These are phyloP conservation scores for Phymatocera aterrima DNA, from an alignment of 2,888 invertebrate genomes.

Conservation along the genomic window DNA sequence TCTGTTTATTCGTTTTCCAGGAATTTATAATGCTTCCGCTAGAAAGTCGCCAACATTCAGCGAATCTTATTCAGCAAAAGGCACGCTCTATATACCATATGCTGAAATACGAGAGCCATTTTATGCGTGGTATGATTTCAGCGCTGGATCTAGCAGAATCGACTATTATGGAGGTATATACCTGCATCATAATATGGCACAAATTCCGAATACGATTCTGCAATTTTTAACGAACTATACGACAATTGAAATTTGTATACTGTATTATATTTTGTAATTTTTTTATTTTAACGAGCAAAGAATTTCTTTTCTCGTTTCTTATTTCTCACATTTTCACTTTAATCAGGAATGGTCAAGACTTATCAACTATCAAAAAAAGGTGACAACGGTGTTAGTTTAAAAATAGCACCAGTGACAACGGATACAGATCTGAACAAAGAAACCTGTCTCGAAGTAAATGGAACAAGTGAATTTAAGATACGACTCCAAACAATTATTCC, in stretches of 20 bases:
- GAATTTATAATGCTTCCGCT: constrained; percentile 46
- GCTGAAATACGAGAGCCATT: constrained; percentile 96
- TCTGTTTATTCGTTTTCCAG: constrained; percentile 41
- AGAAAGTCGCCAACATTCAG: constrained; percentile 81
- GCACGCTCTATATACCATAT: constrained; percentile 91
- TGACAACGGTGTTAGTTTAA: constrained; percentile 84
- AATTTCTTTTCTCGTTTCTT: constrained; percentile 2
- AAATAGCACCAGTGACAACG: constrained; percentile 91
- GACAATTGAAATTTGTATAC: constrained; percentile 11
- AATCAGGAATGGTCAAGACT: constrained; percentile 89
- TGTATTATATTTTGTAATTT: neutral
- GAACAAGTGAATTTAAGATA: constrained; percentile 79
- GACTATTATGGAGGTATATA: constrained; percentile 91
- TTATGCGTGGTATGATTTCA: constrained; percentile 89
- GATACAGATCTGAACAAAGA: constrained; percentile 83
- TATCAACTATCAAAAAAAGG: constrained; percentile 84
- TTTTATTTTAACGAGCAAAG: neutral
- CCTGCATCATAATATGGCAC: neutral
- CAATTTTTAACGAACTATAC: neutral
- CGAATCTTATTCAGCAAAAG: constrained; percentile 84
- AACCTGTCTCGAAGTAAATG: constrained; percentile 91
- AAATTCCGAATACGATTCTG: neutral
- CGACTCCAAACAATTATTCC: constrained; percentile 88
- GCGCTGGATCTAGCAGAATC: constrained; percentile 87
- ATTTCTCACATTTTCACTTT: constrained; percentile 39